Evolutionary conservation across 30 jellyfish, hydroid and myxozoan genomes (phyloP), one percentile per base, ranked within the genome.

Genomic region (Turritopsis rubra): DNA sequence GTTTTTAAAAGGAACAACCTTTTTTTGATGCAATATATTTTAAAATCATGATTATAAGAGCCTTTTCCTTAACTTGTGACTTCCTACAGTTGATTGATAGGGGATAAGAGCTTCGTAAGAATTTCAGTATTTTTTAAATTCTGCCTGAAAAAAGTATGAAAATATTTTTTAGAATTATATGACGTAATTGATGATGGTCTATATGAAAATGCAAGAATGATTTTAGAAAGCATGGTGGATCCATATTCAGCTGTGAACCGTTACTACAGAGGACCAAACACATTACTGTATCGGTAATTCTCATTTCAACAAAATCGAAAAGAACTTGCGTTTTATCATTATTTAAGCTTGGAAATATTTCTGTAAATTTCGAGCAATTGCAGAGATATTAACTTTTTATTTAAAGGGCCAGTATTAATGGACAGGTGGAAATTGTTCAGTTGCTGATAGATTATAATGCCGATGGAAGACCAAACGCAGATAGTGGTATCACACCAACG

Each of bases 391-490:
- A n/a, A 20, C 25, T 85, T 27, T 25, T 71, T 29, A 26, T 52
- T 84, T 72, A 18, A 54, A 92, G 98, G 70, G 98, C 98, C 0
- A 87, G 96, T 53, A 54, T 28, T 72, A 76, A 80, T 54, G 98
- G 98, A 0, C 72, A 84, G 24, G 41, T 84, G 29, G 96, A 88
- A 21, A 87, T 92, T 13, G 98, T 92, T 54, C 65, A 79, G n/a
- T 82, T 92, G 28, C 84, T 92, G 54, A 83, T 92, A 70, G 95
- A 92, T 27, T 25, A 92, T 68, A 91, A 91, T 9, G 98, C 98
- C 1, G 96, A 92, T 66, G 98, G 98, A 7, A 72, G 96, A 53
- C 90, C 95, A 16, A 92, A 92, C 77, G 91, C 93, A 1, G 98
- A 82, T 52, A 71, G 84, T 54, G 98, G 98, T 18, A 65, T 84